Evolutionary conservation across 2,113 vertebrate genomes (phyloP).

Genomic region (Phycodurus eques): DNA sequence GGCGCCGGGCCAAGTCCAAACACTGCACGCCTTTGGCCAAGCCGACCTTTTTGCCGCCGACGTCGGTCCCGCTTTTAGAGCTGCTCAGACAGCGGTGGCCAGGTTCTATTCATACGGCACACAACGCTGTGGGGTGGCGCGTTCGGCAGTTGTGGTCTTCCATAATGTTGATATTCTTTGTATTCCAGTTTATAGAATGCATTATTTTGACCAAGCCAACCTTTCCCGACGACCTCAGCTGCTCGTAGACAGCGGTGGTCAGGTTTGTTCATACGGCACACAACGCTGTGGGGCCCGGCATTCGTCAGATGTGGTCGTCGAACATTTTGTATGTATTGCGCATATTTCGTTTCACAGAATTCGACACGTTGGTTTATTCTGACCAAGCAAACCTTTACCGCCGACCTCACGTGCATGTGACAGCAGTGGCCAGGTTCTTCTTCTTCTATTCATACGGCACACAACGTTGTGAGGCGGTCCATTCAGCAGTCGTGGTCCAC

Average conservation of each 20-base stretch:
- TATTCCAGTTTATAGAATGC: not conserved
- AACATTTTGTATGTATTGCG: not conserved
- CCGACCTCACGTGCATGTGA: slow-evolving; percentile 38
- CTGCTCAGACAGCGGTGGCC: slow-evolving; percentile 13
- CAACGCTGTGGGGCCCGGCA: not conserved
- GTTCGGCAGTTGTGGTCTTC: not conserved
- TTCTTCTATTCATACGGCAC: not conserved
- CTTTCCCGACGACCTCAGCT: slow-evolving; percentile 37
- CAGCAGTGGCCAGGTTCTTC: not conserved
- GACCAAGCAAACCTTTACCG: not conserved
- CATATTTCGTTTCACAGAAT: not conserved
- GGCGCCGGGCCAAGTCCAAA: slow-evolving; percentile 50
- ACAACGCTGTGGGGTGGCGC: not conserved
- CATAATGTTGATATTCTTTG: not conserved
- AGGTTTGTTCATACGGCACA: not conserved
- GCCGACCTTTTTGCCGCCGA: slow-evolving; percentile 46
- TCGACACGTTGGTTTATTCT: not conserved
- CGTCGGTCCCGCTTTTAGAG: slow-evolving; percentile 15
- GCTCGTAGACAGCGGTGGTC: slow-evolving; percentile 12
- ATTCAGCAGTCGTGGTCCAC: too few species aligned
- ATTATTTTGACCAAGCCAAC: not conserved
- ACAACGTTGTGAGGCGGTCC: too few species aligned
- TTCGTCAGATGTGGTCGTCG: not conserved
- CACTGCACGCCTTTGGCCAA: slow-evolving; percentile 44
- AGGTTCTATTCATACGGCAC: not conserved